Conservation (phyloP, 2,113 vertebrate species). For the Etheostoma cragini region DNA sequence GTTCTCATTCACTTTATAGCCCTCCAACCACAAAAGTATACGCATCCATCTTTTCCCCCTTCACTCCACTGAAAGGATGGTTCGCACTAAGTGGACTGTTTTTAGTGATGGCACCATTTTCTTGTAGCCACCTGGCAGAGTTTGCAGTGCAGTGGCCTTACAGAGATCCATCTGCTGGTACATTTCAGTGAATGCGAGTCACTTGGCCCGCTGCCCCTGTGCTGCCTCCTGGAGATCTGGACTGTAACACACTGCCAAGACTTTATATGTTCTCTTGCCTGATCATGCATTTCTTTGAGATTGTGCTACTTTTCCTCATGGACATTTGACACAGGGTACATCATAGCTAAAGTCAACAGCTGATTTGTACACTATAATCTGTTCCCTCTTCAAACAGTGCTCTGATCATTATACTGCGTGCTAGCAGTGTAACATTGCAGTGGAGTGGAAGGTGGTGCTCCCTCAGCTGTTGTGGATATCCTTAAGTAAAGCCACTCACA, state of each 20-base stretch:
- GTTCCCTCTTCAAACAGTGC: not conserved
- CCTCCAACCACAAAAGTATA: not conserved
- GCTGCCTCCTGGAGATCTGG: not conserved
- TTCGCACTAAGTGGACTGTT: not conserved
- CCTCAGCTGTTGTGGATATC: slow-evolving; percentile 40
- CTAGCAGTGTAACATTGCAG: not conserved
- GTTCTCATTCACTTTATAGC: not conserved
- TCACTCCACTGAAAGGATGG: not conserved
- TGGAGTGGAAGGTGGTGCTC: not conserved
- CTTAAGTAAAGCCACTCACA: slow-evolving; percentile 55
- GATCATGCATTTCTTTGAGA: not conserved
- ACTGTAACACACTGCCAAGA: not conserved
- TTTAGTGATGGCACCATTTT: not conserved
- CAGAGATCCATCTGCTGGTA: slow-evolving; percentile 32
- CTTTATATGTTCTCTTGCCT: not conserved
- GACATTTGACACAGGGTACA: not conserved
- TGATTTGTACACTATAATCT: slow-evolving; percentile 5
- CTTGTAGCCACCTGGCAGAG: not conserved
- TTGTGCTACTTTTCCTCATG: not conserved
- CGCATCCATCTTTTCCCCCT: not conserved
- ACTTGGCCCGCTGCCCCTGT: slow-evolving; percentile 3
- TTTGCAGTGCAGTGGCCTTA: not conserved
- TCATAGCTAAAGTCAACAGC: slow-evolving; percentile 4
- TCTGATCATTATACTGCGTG: slow-evolving; percentile 26
- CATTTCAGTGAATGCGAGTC: slow-evolving; percentile 33